Percentiles rank a stretch among this genome's conserved stretches.
phyloP scores from a whole-genome alignment of 2,888 invertebrate genomes.

The Tenthredo distinguenda region DNA sequence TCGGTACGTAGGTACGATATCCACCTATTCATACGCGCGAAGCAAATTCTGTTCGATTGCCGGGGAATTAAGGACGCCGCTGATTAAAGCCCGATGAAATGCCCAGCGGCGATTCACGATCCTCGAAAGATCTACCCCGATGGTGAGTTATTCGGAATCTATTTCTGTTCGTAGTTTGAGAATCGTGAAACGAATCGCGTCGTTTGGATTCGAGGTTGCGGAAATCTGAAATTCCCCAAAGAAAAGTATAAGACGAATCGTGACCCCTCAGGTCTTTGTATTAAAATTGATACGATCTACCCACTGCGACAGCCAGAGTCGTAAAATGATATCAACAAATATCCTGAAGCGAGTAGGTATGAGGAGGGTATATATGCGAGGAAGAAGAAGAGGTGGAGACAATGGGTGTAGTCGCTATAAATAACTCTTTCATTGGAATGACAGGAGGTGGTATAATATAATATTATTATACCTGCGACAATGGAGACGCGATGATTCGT shows the following conservation, averaged over 20 bases:
- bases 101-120: neutral
- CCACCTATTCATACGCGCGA: neutral
- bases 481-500: constrained; percentile 33
- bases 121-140: neutral
- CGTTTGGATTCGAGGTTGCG: neutral
- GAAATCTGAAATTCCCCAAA: neutral
- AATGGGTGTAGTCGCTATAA: constrained; percentile 9
- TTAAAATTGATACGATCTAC: neutral
- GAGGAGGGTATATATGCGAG: neutral
- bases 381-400: constrained; percentile 14
- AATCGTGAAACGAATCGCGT: neutral
- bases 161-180: neutral
- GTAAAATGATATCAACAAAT: neutral
- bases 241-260: neutral
- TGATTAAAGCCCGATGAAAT: neutral
- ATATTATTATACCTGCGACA: constrained; percentile 43
- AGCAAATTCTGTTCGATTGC: neutral
- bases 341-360: neutral
- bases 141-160: neutral
- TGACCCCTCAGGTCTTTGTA: neutral
- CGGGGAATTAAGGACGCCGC: neutral
- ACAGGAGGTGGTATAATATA: constrained; percentile 5
- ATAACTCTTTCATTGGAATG: constrained; percentile 24
- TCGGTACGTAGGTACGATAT: neutral
- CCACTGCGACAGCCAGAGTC: neutral